Evolutionary conservation across 2,797 vertebrate species (phyloP).

Genomic region (Chaetophractus vellerosus): DNA sequence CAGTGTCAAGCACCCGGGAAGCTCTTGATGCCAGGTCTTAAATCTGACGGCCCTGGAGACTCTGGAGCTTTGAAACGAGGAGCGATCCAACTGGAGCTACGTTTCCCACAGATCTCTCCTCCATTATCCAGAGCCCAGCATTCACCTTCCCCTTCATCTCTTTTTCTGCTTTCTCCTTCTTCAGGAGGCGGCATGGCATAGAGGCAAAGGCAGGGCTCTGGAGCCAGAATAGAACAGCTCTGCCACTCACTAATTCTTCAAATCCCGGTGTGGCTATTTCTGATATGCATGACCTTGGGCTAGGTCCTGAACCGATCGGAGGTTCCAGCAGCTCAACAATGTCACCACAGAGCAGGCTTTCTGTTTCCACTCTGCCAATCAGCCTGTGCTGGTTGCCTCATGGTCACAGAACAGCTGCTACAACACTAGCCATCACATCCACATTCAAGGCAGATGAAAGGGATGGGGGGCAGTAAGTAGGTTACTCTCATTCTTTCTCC

Average conservation of each 20-base stretch:
- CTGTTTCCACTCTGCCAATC: neutral
- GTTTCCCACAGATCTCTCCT: neutral
- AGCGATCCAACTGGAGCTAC: accelerated
- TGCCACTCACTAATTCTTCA: neutral
- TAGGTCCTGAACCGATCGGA: neutral
- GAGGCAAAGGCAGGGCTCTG: neutral
- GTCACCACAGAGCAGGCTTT: neutral
- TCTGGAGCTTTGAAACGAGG: neutral
- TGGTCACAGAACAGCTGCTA: neutral
- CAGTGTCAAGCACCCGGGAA: neutral
- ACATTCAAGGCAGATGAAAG: neutral
- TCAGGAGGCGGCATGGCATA: neutral
- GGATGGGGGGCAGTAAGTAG: neutral
- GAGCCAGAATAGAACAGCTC: neutral
- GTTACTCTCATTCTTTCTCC: neutral
- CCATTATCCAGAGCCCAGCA: neutral
- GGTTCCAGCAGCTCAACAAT: neutral
- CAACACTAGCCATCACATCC: neutral
- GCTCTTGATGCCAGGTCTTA: accelerated
- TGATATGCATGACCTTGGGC: neutral
- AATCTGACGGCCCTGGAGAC: too few relatives aligned
- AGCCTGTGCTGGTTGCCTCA: neutral
- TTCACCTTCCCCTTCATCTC: accelerated
- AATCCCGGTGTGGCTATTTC: neutral
- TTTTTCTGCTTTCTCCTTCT: neutral